Evolutionary conservation across 1,140 invertebrate species (phyloP), one percentile per base, ranked within the genome.

Genomic region (Battus philenor): DNA sequence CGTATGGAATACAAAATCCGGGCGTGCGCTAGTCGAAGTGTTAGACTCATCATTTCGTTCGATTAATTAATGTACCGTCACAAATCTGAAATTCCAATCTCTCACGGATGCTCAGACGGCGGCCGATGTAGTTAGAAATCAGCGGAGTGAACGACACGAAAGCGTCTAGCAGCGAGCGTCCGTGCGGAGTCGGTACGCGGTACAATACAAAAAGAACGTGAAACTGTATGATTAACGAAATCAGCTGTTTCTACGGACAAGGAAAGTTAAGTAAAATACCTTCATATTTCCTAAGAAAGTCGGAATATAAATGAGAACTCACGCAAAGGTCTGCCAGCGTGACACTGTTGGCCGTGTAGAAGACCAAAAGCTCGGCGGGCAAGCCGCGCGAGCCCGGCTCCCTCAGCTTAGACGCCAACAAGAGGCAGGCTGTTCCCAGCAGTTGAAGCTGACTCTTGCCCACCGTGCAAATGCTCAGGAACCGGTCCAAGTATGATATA

Each of bases 321-420:
- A 98, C 96, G 89, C 92, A 92, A 44, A 98, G 88, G 62, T 97
- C 93, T 38, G 92, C 86, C 45, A 92, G 84, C 26, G 90, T 92
- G 76, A 98, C 93, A 69, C 95, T 97, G 80, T 95, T 93, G 70
- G 97, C 97, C 4, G 96, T 98, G 85, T 97, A 98, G 80, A 93
- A 93, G 51, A 96, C 93, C 22, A 98, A 88, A 22, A 91, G 87
- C 39, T 96, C 91, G 0, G 94, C 93, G 4, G 92, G 90, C 2
- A 98, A 83, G 1, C 94, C 93, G 41, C 88, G 88, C 29, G 87
- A 86, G 49, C 83, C 86, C 0, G 94, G 91, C 76, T 97, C 94
- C 34, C 94, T 90, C 10, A 98, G 86, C 87, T 98, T 98, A 9
- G 96, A 97, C 1, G 95, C 94, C 38, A 98, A 87, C 47, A 98